Base-by-base conservation (phyloP, 2,797 vertebrate genomes). In the Nothura maculosa region DNA sequence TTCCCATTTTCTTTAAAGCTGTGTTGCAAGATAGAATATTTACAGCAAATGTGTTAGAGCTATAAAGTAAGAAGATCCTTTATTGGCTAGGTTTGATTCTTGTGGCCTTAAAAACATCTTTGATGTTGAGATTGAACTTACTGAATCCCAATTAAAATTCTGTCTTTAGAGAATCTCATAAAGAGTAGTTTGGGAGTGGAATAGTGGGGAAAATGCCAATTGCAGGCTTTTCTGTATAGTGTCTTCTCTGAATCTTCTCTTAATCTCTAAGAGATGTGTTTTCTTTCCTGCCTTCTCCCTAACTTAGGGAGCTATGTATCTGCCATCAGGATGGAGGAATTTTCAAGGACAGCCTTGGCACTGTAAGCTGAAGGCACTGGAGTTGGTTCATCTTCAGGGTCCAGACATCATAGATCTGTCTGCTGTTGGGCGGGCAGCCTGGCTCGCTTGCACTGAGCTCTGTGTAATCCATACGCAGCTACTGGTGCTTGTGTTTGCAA, bases 221-320 rank as follows among this genome's bases (percentile, higher is more conserved):
- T 73, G n/a, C 30, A 50, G 60, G 34, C 52, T 66, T 73, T 79
- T 87, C 70, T 85, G 11, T 91, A 3, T 91, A 48, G 60, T 86
- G 21, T 80, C 54, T 87, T 89, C 57, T 89, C n/a, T 34, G 76
- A 10, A 47, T 80, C 54, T 87, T 89, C 5, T 57, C 17, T 85
- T 91, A 27, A 57, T 87, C 58, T 89, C 82, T 57, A 9, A 64
- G 90, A 91, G 34, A 72, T 20, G 61, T 89, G 30, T 91, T 93
- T 94, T 75, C 69, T 90, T 87, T 92, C 82, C 63, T 92, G 74
- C 89, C 87, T 81, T 91, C 89, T 96, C 91, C 93, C 85, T 93
- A 2, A 30, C 15, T 0, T 64, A 48, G 87, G 91, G 93, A 91
- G 93, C 82, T 91, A 9, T 82, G 81, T 73, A 40, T 58, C 69